These are phyloP conservation scores for Leptosomus discolor DNA, from an alignment of 2,113 vertebrate genomes.

Conservation along the genomic window DNA sequence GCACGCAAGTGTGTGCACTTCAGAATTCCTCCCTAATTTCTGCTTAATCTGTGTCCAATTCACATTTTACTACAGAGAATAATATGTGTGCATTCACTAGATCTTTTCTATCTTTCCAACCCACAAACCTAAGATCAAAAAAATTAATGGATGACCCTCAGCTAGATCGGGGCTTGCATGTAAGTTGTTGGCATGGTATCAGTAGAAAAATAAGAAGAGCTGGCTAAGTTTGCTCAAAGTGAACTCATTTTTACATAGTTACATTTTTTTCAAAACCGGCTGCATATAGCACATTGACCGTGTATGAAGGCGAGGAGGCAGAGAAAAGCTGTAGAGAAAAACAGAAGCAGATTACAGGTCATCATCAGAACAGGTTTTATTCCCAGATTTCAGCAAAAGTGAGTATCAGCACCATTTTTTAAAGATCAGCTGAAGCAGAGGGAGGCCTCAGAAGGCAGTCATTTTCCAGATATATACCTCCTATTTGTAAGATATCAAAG, in stretches of 20 bases:
- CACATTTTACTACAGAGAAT: not conserved
- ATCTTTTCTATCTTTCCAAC: not conserved
- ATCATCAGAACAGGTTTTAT: not conserved
- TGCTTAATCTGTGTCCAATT: not conserved
- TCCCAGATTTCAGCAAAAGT: not conserved
- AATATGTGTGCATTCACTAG: not conserved
- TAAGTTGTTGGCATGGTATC: not conserved
- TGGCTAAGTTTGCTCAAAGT: not conserved
- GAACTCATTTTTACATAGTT: not conserved
- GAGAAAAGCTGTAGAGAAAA: not conserved
- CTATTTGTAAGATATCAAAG: not conserved
- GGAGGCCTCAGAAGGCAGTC: not conserved
- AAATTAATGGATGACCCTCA: not conserved
- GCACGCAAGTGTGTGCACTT: not conserved
- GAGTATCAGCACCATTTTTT: slow-evolving; percentile 12
- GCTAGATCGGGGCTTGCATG: not conserved
- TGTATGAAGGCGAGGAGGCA: not conserved
- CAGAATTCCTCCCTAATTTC: not conserved
- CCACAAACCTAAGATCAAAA: not conserved
- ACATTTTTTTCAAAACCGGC: not conserved
- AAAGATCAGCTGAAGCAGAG: slow-evolving; percentile 24
- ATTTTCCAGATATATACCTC: not conserved
- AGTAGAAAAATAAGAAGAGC: not conserved
- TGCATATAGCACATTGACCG: not conserved
- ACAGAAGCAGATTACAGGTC: not conserved